Percentiles rank a stretch among this genome's conserved stretches.
phyloP scores from a whole-genome alignment of 2,888 invertebrate species.

The Agrochola litura region DNA sequence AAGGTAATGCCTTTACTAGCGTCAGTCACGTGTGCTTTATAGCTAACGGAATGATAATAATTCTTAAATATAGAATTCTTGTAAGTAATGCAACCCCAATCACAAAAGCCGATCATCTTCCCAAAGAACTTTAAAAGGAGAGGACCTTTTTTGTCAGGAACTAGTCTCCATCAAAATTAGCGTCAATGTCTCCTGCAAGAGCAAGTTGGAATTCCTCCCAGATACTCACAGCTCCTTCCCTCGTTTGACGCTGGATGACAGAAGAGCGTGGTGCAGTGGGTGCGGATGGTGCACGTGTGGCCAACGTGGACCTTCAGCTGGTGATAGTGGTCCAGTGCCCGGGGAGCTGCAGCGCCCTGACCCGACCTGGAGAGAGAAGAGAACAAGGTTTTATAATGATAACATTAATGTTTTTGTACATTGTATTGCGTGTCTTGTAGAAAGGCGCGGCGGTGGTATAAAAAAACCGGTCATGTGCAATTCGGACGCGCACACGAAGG shows the following conservation, averaged over 20 bases:
- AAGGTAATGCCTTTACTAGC: too few species aligned
- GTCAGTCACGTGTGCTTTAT: not conserved
- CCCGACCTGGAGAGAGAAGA: conserved; percentile 80
- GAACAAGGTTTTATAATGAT: not conserved
- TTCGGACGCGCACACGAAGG: too few species aligned
- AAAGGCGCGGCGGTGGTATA: too few species aligned
- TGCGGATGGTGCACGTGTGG: conserved; percentile 87
- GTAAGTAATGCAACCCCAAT: not conserved
- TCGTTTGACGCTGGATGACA: conserved; percentile 87
- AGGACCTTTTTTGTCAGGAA: not conserved
- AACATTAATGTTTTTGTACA: too few species aligned
- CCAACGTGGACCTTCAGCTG: conserved; percentile 87
- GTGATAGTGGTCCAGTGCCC: conserved; percentile 87
- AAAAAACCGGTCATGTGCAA: too few species aligned
- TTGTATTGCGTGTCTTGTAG: too few species aligned
- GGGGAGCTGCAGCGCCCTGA: conserved; percentile 87
- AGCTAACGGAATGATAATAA: not conserved
- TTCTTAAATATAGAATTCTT: too few species aligned
- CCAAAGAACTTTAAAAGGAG: not conserved
- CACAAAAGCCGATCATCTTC: not conserved
- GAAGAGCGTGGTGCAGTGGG: conserved; percentile 87
- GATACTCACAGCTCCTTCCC: conserved; percentile 88
- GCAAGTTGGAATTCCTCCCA: conserved; percentile 34
- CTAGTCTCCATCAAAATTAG: too few species aligned
- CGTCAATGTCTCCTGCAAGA: not conserved